Base-by-base conservation (phyloP, 2,888 invertebrate genomes). In the Allacma fusca region DNA sequence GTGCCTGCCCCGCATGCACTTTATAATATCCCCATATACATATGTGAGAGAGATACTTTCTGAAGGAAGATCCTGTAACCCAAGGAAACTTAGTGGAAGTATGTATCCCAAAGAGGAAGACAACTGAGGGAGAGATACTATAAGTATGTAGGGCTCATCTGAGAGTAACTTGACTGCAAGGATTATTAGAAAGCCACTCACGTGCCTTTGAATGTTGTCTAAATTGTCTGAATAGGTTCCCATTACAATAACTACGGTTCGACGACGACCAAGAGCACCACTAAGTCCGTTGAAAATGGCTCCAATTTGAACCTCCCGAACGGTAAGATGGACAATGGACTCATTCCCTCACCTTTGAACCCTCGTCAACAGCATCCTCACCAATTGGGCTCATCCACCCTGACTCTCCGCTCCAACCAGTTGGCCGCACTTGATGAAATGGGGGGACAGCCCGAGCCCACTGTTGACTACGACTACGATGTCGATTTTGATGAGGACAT, bases 161-260 rank as follows among this genome's bases (percentile, higher is more conserved):
- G 34, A 50, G 50, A 19, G 16, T 50, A 50, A 50, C 7, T 50
- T 13, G 50, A 13, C n/a, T 50, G 5, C 5, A 34, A 9, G n/a
- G 50, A n/a, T 50, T 50, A 50, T 50, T 50, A 50, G 50, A 59
- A 72, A 72, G 21, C 72, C 62, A 57, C 59, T 75, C 67, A 75
- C 75, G 75, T 75, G 2, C 44, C 29, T 29, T 57, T 68, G 59
- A 75, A 75, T 44, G 67, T 29, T 75, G 43, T 65, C 44, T 64
- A 44, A 75, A 75, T 75, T 67, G 67, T 76, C 21, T 76, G 62
- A 76, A 76, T 65, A 83, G 83, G 81, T 78, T 70, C 81, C 44
- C 80, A 82, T 72, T 80, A 80, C 79, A 82, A 80, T 70, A 82
- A 80, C 74, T 83, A 83, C 69, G 83, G 83, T 21, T 81, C 83